Conservation (phyloP, 2,797 vertebrate species). For the Darevskia mixta region DNA sequence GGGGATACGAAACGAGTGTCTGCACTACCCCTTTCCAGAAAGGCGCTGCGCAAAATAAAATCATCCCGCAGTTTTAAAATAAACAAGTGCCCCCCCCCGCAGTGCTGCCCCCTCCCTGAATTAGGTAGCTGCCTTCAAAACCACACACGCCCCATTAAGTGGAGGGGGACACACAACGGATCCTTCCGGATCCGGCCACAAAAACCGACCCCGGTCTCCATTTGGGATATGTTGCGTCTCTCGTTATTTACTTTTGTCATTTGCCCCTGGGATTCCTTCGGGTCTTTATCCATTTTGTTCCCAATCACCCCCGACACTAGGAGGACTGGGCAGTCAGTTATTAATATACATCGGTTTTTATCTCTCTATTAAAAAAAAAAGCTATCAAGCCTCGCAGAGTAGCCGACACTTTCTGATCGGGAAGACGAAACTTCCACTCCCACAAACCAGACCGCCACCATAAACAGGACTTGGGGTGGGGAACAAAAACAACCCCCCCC, state of each 20-base stretch:
- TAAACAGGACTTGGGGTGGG: slow-evolving; percentile 44
- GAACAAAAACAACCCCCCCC: slow-evolving; percentile 21
- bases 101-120: background rate
- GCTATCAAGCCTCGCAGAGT: slow-evolving; percentile 30
- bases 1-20: background rate
- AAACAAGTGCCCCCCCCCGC: background rate
- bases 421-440: slow-evolving; percentile 6
- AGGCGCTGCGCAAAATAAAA: slow-evolving; percentile 24
- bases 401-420: slow-evolving; percentile 42
- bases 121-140: background rate
- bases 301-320: slow-evolving; percentile 19
- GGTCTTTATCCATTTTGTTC: slow-evolving; percentile 25
- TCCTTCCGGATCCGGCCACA: background rate
- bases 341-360: background rate
- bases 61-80: background rate
- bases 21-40: background rate
- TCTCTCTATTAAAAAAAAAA: background rate
- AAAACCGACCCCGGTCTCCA: background rate
- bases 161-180: background rate
- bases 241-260: background rate
- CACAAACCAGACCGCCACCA: background rate
- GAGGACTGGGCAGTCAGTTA: background rate
- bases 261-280: background rate
- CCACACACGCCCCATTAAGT: background rate
- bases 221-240: background rate